Base-by-base conservation (phyloP, 2,888 invertebrate genomes). In the Dynastes grantii region DNA sequence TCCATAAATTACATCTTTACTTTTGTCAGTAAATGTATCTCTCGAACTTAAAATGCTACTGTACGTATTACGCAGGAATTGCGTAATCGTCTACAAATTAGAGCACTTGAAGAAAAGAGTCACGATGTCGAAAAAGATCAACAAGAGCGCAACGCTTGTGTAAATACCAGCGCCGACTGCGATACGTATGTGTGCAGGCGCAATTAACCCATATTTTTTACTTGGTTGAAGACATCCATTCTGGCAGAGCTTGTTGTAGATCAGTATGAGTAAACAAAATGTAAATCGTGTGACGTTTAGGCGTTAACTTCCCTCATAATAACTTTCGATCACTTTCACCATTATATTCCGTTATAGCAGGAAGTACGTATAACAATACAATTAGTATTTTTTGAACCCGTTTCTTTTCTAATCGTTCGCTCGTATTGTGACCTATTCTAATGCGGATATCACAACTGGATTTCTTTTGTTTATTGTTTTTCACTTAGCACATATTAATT, bases 161-260 rank as follows among this genome's bases (percentile, higher is more conserved):
- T 75, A 75, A 75, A 75, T 63, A 68, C 29, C 22, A 32, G 29
- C 29, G 63, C 2, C 27, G 29, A 29, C 13, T 63, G 63, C 63
- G 68, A 51, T 68, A 68, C 49, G 68, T 51, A 40, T 61, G 73
- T 75, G 73, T 75, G 61, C 73, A 32, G 22, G 61, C 49, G 61
- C 61, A 75, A 75, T 75, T 75, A 75, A 75, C 73, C 73, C 63
- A 75, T 61, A 75, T 75, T 75, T 45, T 75, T 75, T 75, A 63
- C 61, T 40, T n/a, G 63, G 40, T 63, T 22, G 61, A 32, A 37
- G 13, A 27, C 45, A 22, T 58, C 37, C 37, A 73, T 63, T 75
- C 61, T 61, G 55, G 55, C 22, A 27, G 22, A 63, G 73, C 61
- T 75, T 75, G 73, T 45, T 75, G 73, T 75, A 75, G 73, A 75